Evolutionary conservation across 2,888 invertebrate genomes (phyloP).

Genomic region (Drosophila villosipedis): DNA sequence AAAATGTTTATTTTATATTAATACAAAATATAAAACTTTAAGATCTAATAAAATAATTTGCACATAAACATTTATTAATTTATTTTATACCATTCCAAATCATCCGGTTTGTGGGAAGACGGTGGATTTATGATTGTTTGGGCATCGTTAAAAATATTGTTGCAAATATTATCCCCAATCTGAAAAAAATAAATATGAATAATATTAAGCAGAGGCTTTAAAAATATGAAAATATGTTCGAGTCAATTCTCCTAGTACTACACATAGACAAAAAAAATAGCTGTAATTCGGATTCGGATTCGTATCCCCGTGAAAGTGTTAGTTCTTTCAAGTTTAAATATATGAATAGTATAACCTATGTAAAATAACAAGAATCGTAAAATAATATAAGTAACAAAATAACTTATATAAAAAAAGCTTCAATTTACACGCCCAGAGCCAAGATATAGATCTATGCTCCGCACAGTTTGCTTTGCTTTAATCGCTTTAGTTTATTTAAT

Average conservation of each 20-base stretch:
- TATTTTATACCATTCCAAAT: slow-evolving; percentile 85
- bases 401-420: too few relatives aligned
- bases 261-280: too few relatives aligned
- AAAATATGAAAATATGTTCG: not conserved
- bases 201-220: not conserved
- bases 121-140: slow-evolving; percentile 94
- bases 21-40: slow-evolving; percentile 78
- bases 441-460: not conserved
- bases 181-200: slow-evolving; percentile 71
- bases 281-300: too few relatives aligned
- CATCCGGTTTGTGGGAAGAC: slow-evolving; percentile 91
- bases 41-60: slow-evolving; percentile 72
- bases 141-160: slow-evolving; percentile 94
- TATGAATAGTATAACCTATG: not conserved
- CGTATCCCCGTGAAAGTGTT: too few relatives aligned
- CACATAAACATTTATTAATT: slow-evolving; percentile 76
- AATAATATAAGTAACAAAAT: not conserved
- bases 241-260: not conserved
- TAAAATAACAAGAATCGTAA: not conserved
- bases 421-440: too few relatives aligned
- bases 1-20: slow-evolving; percentile 77
- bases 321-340: not conserved
- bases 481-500: not conserved
- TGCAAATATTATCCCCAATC: slow-evolving; percentile 94
- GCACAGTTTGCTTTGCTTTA: not conserved